Evolutionary conservation across 2,113 vertebrate genomes (phyloP), one percentile per base, ranked within the genome.

Genomic region (Herpetotheres cachinnans): DNA sequence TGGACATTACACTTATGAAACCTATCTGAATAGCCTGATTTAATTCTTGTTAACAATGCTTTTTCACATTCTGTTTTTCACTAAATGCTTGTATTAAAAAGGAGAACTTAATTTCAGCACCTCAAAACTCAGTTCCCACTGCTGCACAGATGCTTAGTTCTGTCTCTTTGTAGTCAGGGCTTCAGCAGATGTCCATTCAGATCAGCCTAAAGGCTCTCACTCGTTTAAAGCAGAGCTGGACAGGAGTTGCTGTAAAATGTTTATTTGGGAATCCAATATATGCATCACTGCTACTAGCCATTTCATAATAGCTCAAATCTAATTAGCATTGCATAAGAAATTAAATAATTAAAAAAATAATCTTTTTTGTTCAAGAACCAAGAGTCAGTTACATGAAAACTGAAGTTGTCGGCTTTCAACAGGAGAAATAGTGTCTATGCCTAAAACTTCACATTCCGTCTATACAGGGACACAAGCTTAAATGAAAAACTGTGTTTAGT

Each of bases 311-410:
- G 93, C 54, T 86, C 93, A 95, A 91, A 94, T 73, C 71, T 93
- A 97, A 96, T 79, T 34, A 96, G 61, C 66, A 81, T 76, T 79
- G 80, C 72, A 92, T 24, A 97, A 81, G 85, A 98, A 98, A 98
- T 97, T 82, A 96, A 97, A 97, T 89, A 50, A 81, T 46, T 46
- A 78, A 92, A 71, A 74, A 87, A 76, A 79, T 13, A 76, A 78
- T 52, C 34, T 63, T 71, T 89, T 59, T 38, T 93, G 40, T 85
- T 85, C 49, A 72, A 97, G 55, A 85, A 58, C 83, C 38, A 96
- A 92, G 30, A 77, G 54, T 50, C 46, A 82, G 21, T 62, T 83
- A 86, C 77, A 49, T 61, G 19, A 96, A 86, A 71, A 87, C 44
- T 36, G 58, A 61, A 82, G 69, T 7, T 93, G 49, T 36, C 52